These are phyloP conservation scores for Heliconius nattereri DNA, from an alignment of 1,140 invertebrate species.

Conservation along the genomic window DNA sequence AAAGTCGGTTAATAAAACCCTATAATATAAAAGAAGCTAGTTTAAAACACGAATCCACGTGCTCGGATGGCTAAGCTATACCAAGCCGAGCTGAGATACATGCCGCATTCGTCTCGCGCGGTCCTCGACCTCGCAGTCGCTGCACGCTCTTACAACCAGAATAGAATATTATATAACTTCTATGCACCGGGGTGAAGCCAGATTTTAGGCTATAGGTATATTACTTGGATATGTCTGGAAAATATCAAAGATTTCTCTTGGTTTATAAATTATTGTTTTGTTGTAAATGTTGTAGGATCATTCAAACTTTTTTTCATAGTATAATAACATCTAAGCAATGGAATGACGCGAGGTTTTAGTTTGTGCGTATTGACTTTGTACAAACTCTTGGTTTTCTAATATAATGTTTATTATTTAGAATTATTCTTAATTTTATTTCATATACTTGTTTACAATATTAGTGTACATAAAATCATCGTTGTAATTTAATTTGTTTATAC, in stretches of 20 bases:
- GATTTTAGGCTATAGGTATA: background rate
- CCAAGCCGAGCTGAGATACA: constrained; percentile 17
- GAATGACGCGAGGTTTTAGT: too few species aligned
- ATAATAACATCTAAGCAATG: too few species aligned
- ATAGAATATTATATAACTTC: constrained; percentile 31
- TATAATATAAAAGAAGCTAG: constrained; percentile 8
- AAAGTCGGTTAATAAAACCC: too few species aligned
- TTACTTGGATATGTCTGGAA: background rate
- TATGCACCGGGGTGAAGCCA: constrained; percentile 20
- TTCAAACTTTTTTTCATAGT: too few species aligned
- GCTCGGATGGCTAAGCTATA: constrained; percentile 1
- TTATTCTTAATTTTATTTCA: background rate
- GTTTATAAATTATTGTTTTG: background rate
- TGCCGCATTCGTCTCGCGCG: constrained; percentile 32
- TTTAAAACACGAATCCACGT: constrained; percentile 15
- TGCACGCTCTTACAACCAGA: constrained; percentile 26
- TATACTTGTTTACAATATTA: background rate
- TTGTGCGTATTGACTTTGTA: too few species aligned
- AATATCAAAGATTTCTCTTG: background rate
- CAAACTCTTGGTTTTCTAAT: too few species aligned
- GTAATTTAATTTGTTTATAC: too few species aligned
- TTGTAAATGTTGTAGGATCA: too few species aligned
- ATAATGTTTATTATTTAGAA: too few species aligned
- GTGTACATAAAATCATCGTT: too few species aligned
- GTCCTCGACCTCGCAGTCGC: constrained; percentile 25